A percentile compares a stretch with the other conserved stretches of the same genome.
Evolutionary conservation across 2,797 vertebrate genomes (phyloP).

Genomic region (Myiothlypis coronata): DNA sequence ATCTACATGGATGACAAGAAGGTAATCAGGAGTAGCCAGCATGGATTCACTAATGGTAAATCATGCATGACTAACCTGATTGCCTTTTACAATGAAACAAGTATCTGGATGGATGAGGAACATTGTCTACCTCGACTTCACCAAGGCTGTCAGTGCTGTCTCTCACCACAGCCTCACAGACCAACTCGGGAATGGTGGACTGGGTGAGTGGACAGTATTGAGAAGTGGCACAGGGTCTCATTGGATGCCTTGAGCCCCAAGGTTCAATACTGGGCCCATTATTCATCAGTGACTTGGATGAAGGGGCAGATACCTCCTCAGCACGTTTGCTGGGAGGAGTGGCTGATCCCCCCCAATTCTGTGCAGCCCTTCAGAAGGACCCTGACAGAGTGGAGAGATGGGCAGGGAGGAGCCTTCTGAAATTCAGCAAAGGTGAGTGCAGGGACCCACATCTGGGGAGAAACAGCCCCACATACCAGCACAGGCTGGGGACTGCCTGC

Average conservation of each 20-base stretch:
- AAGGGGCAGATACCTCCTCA: background rate
- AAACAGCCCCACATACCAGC: background rate
- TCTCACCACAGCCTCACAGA: background rate
- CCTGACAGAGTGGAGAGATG: background rate
- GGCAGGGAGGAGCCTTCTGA: background rate
- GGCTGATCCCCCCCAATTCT: background rate
- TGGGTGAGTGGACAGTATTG: background rate
- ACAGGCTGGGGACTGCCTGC: background rate
- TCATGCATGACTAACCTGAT: background rate
- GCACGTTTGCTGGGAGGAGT: background rate
- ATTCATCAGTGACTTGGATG: background rate
- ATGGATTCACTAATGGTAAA: background rate
- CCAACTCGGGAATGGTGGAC: too few relatives aligned
- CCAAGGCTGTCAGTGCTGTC: background rate
- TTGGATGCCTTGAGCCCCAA: background rate
- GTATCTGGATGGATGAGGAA: background rate
- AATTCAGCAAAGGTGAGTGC: background rate
- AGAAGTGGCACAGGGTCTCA: background rate
- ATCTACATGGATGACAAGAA: background rate
- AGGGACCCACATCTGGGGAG: background rate
- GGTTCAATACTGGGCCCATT: background rate
- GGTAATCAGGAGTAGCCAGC: background rate
- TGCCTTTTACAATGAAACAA: background rate
- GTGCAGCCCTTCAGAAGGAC: background rate
- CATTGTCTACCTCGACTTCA: background rate